Base-by-base conservation (phyloP, 2,797 vertebrate genomes). In the Eidolon dupreanum region DNA sequence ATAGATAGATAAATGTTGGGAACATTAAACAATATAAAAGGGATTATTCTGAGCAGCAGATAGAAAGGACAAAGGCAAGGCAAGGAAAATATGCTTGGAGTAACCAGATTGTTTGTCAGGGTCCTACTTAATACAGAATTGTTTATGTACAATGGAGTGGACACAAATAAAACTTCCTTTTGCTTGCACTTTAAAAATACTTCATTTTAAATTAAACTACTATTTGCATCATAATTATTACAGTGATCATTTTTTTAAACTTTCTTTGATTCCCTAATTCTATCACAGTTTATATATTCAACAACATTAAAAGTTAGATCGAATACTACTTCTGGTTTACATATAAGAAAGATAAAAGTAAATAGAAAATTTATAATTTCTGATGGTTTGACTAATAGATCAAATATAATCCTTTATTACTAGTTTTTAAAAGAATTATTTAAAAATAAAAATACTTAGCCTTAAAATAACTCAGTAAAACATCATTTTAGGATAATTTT, bases 401-500 rank as follows among this genome's bases (percentile, higher is more conserved):
- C n/a, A 24, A 61, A 66, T 41, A 71, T 9, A 2, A 41, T 33
- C 43, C 17, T 73, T 68, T 43, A 81, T 41, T 59, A 61, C 6
- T 63, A 63, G 68, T 89, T 75, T 87, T 82, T 20, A 4, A 43
- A 70, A 82, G 82, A 19, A 20, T n/a, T 9, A 53, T 71, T 95
- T 0, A 57, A 79, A 83, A 57, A 11, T 0, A 65, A 90, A 83
- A 53, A 28, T 0, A 43, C 0, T 94, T 77, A 31, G 53, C 11
- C 13, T 92, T 33, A 74, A 71, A 96, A 97, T 49, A 49, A 26
- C 0, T 24, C 2, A 26, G 2, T 33, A 96, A 78, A 5, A 53
- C 63, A 19, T 49, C 66, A 12, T 46, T 19, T 77, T 31, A 28
- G 83, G 92, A 61, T 57, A 33, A 63, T 93, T 95, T 97, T 84